phyloP scores from a whole-genome alignment of 1,140 invertebrate genomes.

The Aphaenogaster floridana region DNA sequence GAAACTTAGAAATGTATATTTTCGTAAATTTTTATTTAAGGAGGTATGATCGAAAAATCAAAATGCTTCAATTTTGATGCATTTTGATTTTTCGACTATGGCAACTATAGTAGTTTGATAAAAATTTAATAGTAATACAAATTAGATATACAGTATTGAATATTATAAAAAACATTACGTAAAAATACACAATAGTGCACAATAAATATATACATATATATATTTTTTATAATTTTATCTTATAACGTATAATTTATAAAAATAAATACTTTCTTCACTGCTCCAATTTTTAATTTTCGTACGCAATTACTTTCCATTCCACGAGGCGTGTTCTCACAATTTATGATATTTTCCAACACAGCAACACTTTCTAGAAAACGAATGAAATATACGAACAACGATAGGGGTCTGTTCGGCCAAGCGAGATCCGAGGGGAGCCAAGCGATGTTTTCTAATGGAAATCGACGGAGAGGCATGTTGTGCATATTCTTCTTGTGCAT shows the following conservation, averaged over 20 bases:
- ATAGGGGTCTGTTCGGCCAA: conserved; percentile 9
- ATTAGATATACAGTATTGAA: neutral
- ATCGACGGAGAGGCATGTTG: conserved; percentile 69
- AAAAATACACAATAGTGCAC: neutral
- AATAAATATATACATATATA: neutral
- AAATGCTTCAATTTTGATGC: too few relatives aligned
- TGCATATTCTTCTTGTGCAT: conserved; percentile 57
- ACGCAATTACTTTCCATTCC: conserved; percentile 21
- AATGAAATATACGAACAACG: conserved; percentile 17
- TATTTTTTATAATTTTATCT: neutral
- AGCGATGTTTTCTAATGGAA: conserved; percentile 80
- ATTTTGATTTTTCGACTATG: too few relatives aligned
- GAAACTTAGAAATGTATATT: neutral
- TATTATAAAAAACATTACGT: neutral
- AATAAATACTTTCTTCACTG: neutral
- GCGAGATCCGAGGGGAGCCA: conserved; percentile 21
- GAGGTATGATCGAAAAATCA: too few relatives aligned
- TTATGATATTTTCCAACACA: conserved; percentile 1
- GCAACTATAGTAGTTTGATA: neutral
- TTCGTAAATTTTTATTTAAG: neutral
- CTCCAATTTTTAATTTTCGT: neutral
- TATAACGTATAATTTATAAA: neutral
- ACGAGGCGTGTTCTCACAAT: neutral
- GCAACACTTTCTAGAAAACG: conserved; percentile 44
- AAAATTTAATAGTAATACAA: conserved; percentile 3